Percentiles rank a stretch among this genome's conserved stretches.
Evolutionary conservation across 2,888 invertebrate genomes (phyloP).

Genomic region (Acanthosepion pharaonis): DNA sequence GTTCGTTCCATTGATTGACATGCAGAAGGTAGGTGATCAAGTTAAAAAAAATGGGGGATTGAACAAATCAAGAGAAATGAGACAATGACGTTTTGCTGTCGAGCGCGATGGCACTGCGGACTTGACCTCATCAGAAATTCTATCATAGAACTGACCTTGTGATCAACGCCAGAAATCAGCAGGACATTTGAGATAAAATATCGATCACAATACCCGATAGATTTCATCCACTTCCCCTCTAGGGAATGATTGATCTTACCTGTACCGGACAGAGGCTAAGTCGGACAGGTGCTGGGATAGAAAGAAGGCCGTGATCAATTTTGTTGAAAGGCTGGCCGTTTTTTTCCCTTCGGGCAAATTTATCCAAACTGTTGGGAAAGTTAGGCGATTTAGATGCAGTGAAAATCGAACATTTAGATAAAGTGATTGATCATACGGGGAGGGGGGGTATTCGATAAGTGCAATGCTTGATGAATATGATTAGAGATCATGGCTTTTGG

Average conservation of each 20-base stretch:
- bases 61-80: background rate
- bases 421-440: background rate
- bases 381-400: background rate
- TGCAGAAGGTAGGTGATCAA: background rate
- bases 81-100: background rate
- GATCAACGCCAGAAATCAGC: background rate
- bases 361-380: too few species aligned
- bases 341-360: background rate
- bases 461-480: background rate
- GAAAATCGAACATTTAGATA: background rate
- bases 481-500: background rate
- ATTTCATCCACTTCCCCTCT: background rate
- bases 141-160: background rate
- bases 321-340: background rate
- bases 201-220: background rate
- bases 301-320: background rate
- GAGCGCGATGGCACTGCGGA: background rate
- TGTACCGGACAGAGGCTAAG: background rate
- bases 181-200: background rate
- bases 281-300: background rate
- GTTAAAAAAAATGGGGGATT: rapidly evolving
- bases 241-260: background rate
- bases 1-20: background rate
- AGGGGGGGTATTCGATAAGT: background rate
- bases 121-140: background rate